Evolutionary conservation across 2,888 invertebrate genomes (phyloP).

Genomic region (Schizaphis graminum): DNA sequence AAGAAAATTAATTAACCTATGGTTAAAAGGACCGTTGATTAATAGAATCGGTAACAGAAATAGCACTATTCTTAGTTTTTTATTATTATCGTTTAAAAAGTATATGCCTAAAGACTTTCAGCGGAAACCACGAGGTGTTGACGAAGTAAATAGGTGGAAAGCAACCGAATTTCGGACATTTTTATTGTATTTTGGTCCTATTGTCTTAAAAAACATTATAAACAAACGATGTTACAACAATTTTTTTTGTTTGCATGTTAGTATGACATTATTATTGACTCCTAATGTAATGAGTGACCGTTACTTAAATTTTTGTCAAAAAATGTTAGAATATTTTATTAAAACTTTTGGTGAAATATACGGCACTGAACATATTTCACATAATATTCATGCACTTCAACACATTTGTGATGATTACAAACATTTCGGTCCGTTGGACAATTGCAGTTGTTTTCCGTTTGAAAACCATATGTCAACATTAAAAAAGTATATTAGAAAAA

Average conservation of each 20-base stretch:
- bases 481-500: slow-evolving; percentile 27
- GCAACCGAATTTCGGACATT: slow-evolving; percentile 16
- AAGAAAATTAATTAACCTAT: slow-evolving; percentile 25
- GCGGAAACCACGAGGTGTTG: slow-evolving; percentile 27
- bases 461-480: slow-evolving; percentile 30
- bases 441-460: neutral
- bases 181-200: slow-evolving; percentile 22
- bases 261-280: neutral
- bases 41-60: neutral
- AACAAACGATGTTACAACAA: neutral
- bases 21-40: slow-evolving; percentile 27
- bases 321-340: slow-evolving; percentile 14
- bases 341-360: neutral
- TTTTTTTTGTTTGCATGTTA: slow-evolving; percentile 22
- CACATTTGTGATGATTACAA: slow-evolving; percentile 2
- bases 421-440: slow-evolving; percentile 15
- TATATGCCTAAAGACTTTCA: slow-evolving; percentile 3
- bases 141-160: slow-evolving; percentile 22
- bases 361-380: neutral
- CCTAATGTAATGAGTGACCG: neutral
- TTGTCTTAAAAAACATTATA: slow-evolving; percentile 20
- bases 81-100: neutral
- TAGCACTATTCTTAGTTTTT: neutral
- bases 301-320: neutral
- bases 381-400: neutral